These are phyloP conservation scores for Blomia tropicalis DNA, from an alignment of 2,888 invertebrate genomes.

Conservation along the genomic window DNA sequence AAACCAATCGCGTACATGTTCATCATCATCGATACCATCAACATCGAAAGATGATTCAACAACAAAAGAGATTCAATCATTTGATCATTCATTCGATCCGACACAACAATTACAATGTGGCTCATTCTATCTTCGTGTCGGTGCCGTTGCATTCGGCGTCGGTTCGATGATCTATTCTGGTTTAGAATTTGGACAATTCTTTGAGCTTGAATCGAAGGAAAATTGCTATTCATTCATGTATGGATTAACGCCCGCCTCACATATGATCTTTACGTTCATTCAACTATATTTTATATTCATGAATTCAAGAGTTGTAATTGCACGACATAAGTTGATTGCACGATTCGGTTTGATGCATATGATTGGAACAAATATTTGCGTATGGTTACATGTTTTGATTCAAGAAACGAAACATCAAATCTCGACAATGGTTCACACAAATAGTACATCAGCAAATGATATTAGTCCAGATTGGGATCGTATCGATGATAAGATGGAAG, in stretches of 20 bases:
- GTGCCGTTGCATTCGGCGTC: conserved; percentile 84
- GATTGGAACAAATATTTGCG: conserved; percentile 92
- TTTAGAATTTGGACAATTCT: conserved; percentile 82
- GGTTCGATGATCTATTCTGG: conserved; percentile 95
- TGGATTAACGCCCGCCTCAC: conserved; percentile 72
- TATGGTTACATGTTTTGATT: conserved; percentile 84
- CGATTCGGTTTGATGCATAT: conserved; percentile 95
- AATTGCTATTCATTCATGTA: conserved; percentile 79
- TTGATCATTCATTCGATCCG: conserved; percentile 6
- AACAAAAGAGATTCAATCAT: too few relatives aligned
- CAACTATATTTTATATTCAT: conserved; percentile 97
- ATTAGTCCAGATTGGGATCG: conserved; percentile 21
- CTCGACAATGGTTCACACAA: conserved; percentile 48
- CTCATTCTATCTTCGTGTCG: conserved; percentile 79
- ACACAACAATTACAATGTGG: conserved; percentile 51
- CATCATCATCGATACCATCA: too few relatives aligned
- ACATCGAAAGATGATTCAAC: too few relatives aligned
- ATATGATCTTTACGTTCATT: conserved; percentile 89
- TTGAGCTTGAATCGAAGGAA: conserved; percentile 72
- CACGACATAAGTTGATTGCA: conserved; percentile 39
- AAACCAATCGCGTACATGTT: too few relatives aligned
- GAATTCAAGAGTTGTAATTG: conserved; percentile 58
- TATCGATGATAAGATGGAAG: conserved; percentile 23
- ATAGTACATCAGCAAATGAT: conserved; percentile 25
- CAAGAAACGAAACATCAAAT: conserved; percentile 92